phyloP scores from a whole-genome alignment of 2,113 vertebrate species.

The Engraulis encrasicolus region DNA sequence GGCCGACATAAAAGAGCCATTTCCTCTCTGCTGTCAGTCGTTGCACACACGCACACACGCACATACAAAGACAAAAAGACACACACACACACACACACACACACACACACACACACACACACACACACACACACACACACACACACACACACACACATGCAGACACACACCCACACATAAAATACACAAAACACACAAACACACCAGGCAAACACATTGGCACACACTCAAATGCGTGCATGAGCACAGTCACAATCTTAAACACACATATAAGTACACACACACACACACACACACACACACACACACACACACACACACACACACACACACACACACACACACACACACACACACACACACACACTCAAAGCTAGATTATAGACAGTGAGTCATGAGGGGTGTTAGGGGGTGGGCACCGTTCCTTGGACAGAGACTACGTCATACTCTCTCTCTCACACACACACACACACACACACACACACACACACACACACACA shows the following conservation, averaged over 20 bases:
- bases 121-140: too few species aligned
- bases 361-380: conserved; percentile 15
- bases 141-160: too few species aligned
- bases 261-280: background rate
- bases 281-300: background rate
- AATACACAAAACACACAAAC: too few species aligned
- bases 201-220: too few species aligned
- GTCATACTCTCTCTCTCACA: background rate
- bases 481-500: background rate
- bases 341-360: conserved; percentile 20
- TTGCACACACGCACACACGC: too few species aligned
- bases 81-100: too few species aligned
- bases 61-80: too few species aligned
- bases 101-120: too few species aligned
- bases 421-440: too few species aligned
- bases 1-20: background rate
- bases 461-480: background rate
- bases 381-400: conserved; percentile 34
- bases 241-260: background rate
- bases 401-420: too few species aligned
- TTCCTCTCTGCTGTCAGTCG: background rate
- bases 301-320: background rate
- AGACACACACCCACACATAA: too few species aligned
- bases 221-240: background rate
- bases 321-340: background rate